Evolutionary conservation across 2,888 invertebrate genomes (phyloP), one percentile per base, ranked within the genome.

Genomic region (Pachycephus smyrnensis): DNA sequence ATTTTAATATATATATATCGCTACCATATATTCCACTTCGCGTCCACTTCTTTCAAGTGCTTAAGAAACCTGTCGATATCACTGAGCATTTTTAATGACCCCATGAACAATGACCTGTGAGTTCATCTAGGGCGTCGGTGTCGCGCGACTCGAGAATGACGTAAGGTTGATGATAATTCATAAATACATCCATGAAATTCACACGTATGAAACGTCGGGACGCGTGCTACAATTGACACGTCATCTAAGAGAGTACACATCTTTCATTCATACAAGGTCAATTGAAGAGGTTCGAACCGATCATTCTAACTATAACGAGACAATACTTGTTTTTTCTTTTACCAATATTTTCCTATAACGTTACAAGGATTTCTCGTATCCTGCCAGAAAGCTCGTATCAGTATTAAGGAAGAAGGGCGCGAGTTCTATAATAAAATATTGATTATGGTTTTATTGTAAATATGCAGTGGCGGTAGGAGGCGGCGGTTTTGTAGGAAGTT

Each of bases 401-500:
- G 4, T 40, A 37, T 40, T 40, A 23, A 6, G 23, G 40, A 55
- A 55, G 40, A 9, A 55, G 23, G 23, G 40, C 40, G 23, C 40
- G 15, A 79, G 79, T 80, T 78, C 82, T 82, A 81, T 86, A 82
- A 88, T 88, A 89, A 90, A 90, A 90, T 90, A 90, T 90, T 89
- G 90, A 90, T 90, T 87, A 90, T 86, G 90, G 90, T 89, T 89
- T 89, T 85, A 88, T 89, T 85, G 89, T 89, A 89, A 90, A 90
- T 89, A 91, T 82, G 88, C 87, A 73, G 79, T 31, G 79, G 85
- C 73, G 75, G 73, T 81, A 73, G 75, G 81, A 80, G 82, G 86
- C 83, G 87, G 85, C 88, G 88, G 90, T 91, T 91, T 91, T 91
- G 91, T 91, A 89, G 89, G 88, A 90, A 91, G 91, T 91, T 91